Base-by-base conservation (phyloP, 2,888 invertebrate genomes). In the Bombyx huttoni region DNA sequence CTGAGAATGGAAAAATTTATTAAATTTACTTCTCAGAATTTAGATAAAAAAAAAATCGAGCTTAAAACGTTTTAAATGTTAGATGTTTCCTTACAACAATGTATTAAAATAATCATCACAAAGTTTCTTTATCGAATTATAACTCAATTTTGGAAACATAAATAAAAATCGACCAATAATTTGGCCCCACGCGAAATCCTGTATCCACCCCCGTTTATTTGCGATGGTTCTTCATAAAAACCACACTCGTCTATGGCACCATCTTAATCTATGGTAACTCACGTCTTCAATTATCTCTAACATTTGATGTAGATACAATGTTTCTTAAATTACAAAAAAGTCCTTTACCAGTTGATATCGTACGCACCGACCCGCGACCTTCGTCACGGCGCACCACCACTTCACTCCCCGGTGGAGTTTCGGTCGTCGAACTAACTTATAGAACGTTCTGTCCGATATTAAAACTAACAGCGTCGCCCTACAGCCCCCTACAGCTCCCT, bases 221-320 rank as follows among this genome's bases (percentile, higher is more conserved):
- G 40, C 7, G 40, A 10, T 40, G 54, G 55, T 56, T 51, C 53
- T 56, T 49, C 55, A 54, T 59, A 63, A 53, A 66, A 65, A 71
- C 72, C 74, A 73, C 74, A 70, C 67, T 70, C 70, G 62, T 69
- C 67, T 82, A 85, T 85, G 83, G 83, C 86, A 86, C 85, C 85
- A 81, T 78, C 82, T 76, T 78, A 82, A 61, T 72, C 81, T 84
- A 84, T 82, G 86, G 86, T 85, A 84, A 86, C 85, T 84, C 76
- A 40, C 40, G 68, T 70, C 68, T 70, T 75, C 79, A 80, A 82
- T 81, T 82, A 78, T 76, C 64, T 64, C 58, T 51, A 64, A 66
- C 67, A 66, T 60, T 60, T 56, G 49, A 66, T 66, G 67, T 63
- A 58, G 24, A 24, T 24, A 24, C 24, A 66, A 66, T 61, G 57